phyloP scores from a whole-genome alignment of 2,888 invertebrate genomes.

The Caenorhabditis sinica region DNA sequence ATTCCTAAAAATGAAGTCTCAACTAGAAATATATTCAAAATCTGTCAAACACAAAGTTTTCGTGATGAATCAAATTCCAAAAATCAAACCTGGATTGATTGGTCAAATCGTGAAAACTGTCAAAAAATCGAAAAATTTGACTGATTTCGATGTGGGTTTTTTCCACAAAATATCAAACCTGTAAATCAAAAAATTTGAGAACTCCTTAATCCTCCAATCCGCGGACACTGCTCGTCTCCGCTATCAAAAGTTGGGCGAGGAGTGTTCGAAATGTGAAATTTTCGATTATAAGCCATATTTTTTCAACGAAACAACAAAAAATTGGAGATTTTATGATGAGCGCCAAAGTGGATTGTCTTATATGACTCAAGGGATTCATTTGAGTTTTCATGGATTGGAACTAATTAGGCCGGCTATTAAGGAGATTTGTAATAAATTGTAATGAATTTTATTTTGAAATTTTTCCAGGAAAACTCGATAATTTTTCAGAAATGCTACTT shows the following conservation, averaged over 20 bases:
- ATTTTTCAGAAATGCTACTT: too few species aligned
- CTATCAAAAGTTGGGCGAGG: background rate
- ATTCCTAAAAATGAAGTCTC: background rate
- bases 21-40: background rate
- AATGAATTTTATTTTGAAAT: too few species aligned
- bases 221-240: background rate
- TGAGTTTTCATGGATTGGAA: conserved; percentile 27
- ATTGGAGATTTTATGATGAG: conserved; percentile 13
- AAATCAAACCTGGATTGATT: background rate
- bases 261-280: conserved; percentile 19
- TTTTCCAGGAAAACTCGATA: too few species aligned
- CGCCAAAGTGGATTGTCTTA: background rate
- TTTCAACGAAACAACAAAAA: background rate
- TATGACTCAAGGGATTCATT: conserved; percentile 14
- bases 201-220: background rate
- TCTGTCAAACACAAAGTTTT: background rate
- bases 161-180: background rate
- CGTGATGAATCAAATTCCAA: conserved; percentile 3
- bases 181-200: conserved; percentile 5
- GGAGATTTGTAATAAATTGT: conserved; percentile 10
- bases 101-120: background rate
- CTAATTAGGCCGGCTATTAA: conserved; percentile 1
- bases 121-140: background rate
- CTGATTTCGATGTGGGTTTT: conserved; percentile 3
- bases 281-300: conserved; percentile 11